Percentiles rank a stretch among this genome's conserved stretches.
These are phyloP conservation scores for Scelioninae gen. 2 DNA, from an alignment of 2,888 invertebrate species.

Conservation along the genomic window DNA sequence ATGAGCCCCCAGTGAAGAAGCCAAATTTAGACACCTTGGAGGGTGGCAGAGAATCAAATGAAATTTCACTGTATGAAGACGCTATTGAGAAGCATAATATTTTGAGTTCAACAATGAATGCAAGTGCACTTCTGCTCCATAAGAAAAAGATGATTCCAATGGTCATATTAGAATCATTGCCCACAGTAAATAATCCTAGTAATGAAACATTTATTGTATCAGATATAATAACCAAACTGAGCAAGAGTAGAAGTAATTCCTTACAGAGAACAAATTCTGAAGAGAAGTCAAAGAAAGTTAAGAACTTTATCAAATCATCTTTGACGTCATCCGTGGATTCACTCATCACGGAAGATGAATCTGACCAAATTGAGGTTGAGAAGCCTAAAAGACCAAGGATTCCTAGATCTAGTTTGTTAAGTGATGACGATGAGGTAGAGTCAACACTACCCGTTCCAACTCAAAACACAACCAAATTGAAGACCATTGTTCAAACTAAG, in stretches of 20 bases:
- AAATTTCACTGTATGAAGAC: constrained; percentile 72
- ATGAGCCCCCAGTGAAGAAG: constrained; percentile 60
- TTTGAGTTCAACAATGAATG: constrained; percentile 72
- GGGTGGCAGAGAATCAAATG: constrained; percentile 63
- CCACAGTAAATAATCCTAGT: constrained; percentile 8
- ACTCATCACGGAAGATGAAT: constrained; percentile 73
- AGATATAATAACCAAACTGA: background rate
- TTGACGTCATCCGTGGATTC: constrained; percentile 46
- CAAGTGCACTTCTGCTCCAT: constrained; percentile 62
- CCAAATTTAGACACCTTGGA: constrained; percentile 58
- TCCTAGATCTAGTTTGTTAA: constrained; percentile 53
- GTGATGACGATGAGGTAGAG: constrained; percentile 65
- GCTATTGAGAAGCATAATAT: constrained; percentile 70
- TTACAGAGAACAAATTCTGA: constrained; percentile 14
- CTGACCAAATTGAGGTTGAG: constrained; percentile 68
- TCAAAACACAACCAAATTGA: constrained; percentile 5
- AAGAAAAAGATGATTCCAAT: constrained; percentile 68
- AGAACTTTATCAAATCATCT: background rate
- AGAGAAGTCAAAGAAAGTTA: background rate
- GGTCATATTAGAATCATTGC: constrained; percentile 68
- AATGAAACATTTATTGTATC: constrained; percentile 68
- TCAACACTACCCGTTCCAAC: constrained; percentile 61
- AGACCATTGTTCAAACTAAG: constrained; percentile 57
- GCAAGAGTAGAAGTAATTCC: constrained; percentile 22
- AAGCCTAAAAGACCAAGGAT: constrained; percentile 59